These are phyloP conservation scores for Agonopterix heracliana DNA, from an alignment of 2,888 invertebrate species.

Conservation along the genomic window DNA sequence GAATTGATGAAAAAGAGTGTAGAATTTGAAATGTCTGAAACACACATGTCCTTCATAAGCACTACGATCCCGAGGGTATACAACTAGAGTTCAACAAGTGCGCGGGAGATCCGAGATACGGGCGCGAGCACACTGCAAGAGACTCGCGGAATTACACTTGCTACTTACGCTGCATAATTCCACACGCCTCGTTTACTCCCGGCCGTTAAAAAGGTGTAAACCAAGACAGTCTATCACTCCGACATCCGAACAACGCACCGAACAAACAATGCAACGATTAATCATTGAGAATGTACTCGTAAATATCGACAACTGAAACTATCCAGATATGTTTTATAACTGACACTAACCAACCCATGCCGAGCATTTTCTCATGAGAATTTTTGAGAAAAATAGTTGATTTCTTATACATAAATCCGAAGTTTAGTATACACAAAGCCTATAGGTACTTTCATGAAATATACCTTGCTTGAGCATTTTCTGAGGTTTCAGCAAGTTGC, in stretches of 20 bases:
- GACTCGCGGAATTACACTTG: conserved; percentile 12
- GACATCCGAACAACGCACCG: conserved; percentile 21
- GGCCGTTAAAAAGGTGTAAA: conserved; percentile 55
- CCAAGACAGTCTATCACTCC: conserved; percentile 30
- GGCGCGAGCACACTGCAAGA: conserved; percentile 50
- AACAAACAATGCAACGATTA: conserved; percentile 60
- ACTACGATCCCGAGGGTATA: neutral
- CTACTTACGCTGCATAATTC: conserved; percentile 43
- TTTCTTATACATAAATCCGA: too few relatives aligned
- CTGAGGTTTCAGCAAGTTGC: too few relatives aligned
- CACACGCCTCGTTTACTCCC: conserved; percentile 45
- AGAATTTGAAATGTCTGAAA: conserved; percentile 4
- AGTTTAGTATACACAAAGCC: too few relatives aligned
- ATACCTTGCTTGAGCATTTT: too few relatives aligned
- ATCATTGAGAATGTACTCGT: conserved; percentile 45
- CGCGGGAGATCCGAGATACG: conserved; percentile 38
- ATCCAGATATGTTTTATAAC: conserved; percentile 57
- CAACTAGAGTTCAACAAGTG: neutral
- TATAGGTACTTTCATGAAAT: too few relatives aligned
- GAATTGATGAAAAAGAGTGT: too few relatives aligned
- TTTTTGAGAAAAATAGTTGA: conserved; percentile 40
- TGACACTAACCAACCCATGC: conserved; percentile 35
- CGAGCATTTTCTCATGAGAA: conserved; percentile 18
- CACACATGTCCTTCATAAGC: conserved; percentile 47
- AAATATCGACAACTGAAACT: conserved; percentile 57